Evolutionary conservation across 2,113 vertebrate genomes (phyloP), one percentile per base, ranked within the genome.

Genomic region (Tachuris rubrigastra): DNA sequence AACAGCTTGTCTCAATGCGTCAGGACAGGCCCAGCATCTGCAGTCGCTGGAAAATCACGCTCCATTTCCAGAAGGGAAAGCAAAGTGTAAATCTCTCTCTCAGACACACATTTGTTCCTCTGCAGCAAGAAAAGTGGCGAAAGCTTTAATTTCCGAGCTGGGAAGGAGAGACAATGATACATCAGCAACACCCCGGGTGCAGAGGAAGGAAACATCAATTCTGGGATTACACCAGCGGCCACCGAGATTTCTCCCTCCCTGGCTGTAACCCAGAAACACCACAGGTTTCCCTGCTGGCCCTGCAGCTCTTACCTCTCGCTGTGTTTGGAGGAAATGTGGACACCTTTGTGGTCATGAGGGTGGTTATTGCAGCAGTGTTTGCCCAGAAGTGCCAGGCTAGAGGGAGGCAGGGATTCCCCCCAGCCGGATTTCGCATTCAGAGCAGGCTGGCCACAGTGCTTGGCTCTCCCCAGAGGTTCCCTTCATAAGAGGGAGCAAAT

Each of bases 401-500:
- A 39, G 42, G 30, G 16, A 74, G 66, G 62, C 65, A 75, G 59
- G 18, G 52, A 77, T 77, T 71, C 39, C 68, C 52, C 56, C 46
- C 5, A 2, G 27, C 49, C 69, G 74, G 30, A 82, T 95, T 95
- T 93, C 2, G 2, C 25, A 89, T 95, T 85, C 95, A 67, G 81
- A 87, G 59, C 37, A 21, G 68, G 41, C 84, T 15, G 5, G 77
- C 92, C 9, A 0, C 5, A 1, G 58, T 16, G 6, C 76, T 84
- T 16, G 0, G 71, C 85, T 83, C 80, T 97, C 95, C 93, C 94
- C 33, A 10, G 86, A 95, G 90, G 44, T 89, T 93, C 73, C 42
- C 82, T 96, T 97, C 94, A 84, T 92, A 92, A 96, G 15, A 95
- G 53, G 68, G 73, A 93, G 91, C 84, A 97, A 97, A 97, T 97